These are phyloP conservation scores for Brenthis hecate DNA, from an alignment of 2,888 invertebrate genomes.

Conservation along the genomic window DNA sequence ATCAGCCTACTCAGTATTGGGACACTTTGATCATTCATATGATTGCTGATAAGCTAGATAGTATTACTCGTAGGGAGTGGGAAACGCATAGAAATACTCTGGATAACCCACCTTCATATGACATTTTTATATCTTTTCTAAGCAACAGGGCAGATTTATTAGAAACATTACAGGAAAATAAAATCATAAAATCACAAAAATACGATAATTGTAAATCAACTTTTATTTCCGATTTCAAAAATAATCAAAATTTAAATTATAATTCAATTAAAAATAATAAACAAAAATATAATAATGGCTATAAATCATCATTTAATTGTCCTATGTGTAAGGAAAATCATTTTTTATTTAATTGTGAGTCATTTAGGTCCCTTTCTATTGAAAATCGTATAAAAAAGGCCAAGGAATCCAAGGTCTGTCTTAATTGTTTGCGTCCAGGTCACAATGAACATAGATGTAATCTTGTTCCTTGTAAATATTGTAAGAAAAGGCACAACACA, in stretches of 20 bases:
- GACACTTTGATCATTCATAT: slow-evolving; percentile 31
- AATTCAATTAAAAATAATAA: background rate
- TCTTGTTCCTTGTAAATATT: slow-evolving; percentile 32
- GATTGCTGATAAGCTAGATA: slow-evolving; percentile 32
- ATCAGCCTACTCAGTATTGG: slow-evolving; percentile 32
- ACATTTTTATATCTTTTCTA: slow-evolving; percentile 29
- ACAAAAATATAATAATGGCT: background rate
- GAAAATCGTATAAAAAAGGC: slow-evolving; percentile 35
- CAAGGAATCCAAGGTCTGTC: slow-evolving; percentile 37
- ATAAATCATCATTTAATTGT: slow-evolving; percentile 16
- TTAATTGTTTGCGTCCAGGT: slow-evolving; percentile 37
- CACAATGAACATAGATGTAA: slow-evolving; percentile 33
- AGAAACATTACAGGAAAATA: slow-evolving; percentile 26
- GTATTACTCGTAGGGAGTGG: slow-evolving; percentile 31
- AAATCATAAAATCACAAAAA: slow-evolving; percentile 9
- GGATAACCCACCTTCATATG: slow-evolving; percentile 25
- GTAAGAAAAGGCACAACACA: slow-evolving; percentile 27
- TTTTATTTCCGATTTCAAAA: background rate
- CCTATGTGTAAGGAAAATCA: slow-evolving; percentile 32
- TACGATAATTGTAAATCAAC: slow-evolving; percentile 6
- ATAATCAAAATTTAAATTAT: too few relatives aligned
- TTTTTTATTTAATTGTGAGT: slow-evolving; percentile 27
- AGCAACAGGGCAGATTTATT: slow-evolving; percentile 34
- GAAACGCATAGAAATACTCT: slow-evolving; percentile 25
- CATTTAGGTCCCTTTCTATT: slow-evolving; percentile 21